Conservation (phyloP, 2,888 invertebrate species). For the Tanytarsus gracilentus region DNA sequence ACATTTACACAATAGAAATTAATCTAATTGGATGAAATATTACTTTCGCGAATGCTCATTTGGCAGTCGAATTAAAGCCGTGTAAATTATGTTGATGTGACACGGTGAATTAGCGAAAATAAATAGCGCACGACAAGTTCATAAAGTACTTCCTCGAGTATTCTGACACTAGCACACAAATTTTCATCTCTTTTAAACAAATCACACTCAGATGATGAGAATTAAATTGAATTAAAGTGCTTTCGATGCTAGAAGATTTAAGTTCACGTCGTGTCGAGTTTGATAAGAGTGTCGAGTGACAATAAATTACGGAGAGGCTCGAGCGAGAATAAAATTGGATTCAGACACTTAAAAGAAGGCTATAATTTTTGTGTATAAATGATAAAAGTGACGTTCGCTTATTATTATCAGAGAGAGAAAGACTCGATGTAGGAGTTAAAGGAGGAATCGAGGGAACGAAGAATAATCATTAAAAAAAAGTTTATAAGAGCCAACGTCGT, state of each 20-base stretch:
- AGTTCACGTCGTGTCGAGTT: no score
- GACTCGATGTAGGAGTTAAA: not conserved
- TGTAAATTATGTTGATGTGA: not conserved
- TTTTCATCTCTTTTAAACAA: not conserved
- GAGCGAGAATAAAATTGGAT: no score
- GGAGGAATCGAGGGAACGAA: not conserved
- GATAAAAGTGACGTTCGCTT: no score
- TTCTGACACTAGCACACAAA: not conserved
- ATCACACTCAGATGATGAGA: not conserved
- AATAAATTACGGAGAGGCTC: no score
- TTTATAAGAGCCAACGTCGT: not conserved
- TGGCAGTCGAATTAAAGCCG: not conserved
- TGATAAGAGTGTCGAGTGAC: no score
- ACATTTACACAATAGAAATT: not conserved
- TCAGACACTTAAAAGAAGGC: no score
- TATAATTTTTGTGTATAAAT: no score
- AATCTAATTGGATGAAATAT: constrained; percentile 14
- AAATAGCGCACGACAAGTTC: no score
- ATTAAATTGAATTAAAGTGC: constrained; percentile 14
- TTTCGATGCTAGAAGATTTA: no score
- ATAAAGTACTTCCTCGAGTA: no score
- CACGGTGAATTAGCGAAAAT: constrained; percentile 17
- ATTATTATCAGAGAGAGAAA: no score
- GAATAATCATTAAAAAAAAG: not conserved
- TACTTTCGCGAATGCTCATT: constrained; percentile 15